Percentiles rank a stretch among this genome's conserved stretches.
Evolutionary conservation across 2,797 vertebrate species (phyloP).

Genomic region (Pipistrellus kuhlii): DNA sequence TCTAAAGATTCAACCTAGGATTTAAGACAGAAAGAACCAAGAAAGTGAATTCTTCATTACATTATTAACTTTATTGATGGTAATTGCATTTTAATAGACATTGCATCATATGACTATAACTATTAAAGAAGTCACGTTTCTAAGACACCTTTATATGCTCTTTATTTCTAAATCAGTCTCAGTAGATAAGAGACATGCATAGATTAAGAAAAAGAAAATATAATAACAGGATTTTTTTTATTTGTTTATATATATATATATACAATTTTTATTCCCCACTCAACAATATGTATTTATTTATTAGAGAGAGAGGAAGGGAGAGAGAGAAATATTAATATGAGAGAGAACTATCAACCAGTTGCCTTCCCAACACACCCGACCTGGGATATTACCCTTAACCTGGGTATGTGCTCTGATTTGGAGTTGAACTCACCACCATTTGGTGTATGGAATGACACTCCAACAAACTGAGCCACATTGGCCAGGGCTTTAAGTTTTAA

Average conservation of each 20-base stretch:
- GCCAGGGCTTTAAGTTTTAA: not conserved
- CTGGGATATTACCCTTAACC: not conserved
- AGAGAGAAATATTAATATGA: not conserved
- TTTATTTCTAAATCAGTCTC: conserved; percentile 69
- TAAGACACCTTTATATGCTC: conserved; percentile 63
- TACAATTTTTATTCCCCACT: not conserved
- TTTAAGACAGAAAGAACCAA: not conserved
- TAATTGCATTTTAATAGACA: conserved; percentile 76
- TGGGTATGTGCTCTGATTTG: not conserved
- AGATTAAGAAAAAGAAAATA: conserved; percentile 60
- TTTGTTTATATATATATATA: not conserved
- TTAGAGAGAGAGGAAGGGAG: not conserved
- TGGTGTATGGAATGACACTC: not conserved
- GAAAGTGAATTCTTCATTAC: not conserved
- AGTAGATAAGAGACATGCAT: conserved; percentile 46
- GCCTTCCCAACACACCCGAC: not conserved
- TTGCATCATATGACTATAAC: conserved; percentile 64
- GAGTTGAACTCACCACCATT: not conserved
- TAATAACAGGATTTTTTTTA: not conserved
- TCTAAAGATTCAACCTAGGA: not conserved
- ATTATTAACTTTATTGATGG: conserved; percentile 71
- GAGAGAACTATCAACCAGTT: not conserved
- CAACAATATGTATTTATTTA: not conserved
- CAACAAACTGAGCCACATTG: not conserved
- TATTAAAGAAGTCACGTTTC: conserved; percentile 70